Conservation (phyloP, 92 coral and sea anemone species). For the Zoanthus solanderi region DNA sequence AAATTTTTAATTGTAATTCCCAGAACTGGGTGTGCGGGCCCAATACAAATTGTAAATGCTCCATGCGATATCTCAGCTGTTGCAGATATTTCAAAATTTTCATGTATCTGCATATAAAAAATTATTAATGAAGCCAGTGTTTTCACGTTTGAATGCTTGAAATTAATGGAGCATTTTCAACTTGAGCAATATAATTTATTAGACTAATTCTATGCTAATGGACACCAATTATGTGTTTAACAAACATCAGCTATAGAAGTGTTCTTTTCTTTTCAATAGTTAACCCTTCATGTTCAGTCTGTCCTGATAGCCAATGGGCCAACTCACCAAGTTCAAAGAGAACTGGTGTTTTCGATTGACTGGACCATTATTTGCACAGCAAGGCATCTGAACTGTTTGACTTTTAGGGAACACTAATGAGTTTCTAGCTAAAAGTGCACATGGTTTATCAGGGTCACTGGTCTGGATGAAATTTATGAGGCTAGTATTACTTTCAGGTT, state of each 20-base stretch:
- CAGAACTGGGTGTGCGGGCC: background rate
- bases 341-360: slow-evolving; percentile 25
- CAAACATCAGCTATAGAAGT: slow-evolving; percentile 28
- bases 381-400: slow-evolving; percentile 15
- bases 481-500: background rate
- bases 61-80: slow-evolving; percentile 30
- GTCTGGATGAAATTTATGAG: slow-evolving; percentile 30
- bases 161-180: background rate
- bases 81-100: slow-evolving; percentile 13
- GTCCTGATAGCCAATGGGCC: slow-evolving; percentile 40
- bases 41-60: background rate
- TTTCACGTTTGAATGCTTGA: slow-evolving; percentile 6
- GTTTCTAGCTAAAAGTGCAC: slow-evolving; percentile 25
- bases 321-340: slow-evolving; percentile 47
- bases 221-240: background rate
- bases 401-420: slow-evolving; percentile 13
- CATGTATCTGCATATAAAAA: background rate
- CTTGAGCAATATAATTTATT: background rate
- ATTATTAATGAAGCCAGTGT: background rate
- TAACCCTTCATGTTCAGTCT: slow-evolving; percentile 32
- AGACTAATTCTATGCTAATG: background rate
- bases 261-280: slow-evolving; percentile 26
- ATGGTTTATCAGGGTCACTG: slow-evolving; percentile 17
- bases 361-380: slow-evolving; percentile 44
- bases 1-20: background rate